Base-by-base conservation (phyloP, 2,797 vertebrate species). In the Masticophis lateralis region DNA sequence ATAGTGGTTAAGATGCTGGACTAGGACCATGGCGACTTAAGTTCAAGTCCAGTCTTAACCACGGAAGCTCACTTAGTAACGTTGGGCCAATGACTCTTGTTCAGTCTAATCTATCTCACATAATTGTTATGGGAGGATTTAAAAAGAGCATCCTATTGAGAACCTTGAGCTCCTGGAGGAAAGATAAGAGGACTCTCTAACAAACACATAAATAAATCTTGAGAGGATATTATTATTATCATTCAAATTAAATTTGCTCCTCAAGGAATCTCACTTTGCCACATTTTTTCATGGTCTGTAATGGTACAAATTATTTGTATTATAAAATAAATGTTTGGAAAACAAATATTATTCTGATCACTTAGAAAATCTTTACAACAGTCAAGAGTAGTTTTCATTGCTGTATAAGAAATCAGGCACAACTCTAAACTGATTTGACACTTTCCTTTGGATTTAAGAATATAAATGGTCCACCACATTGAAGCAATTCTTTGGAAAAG, bases 371-470 rank as follows among this genome's bases (percentile, higher is more conserved):
- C 27, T 66, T 4, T n/a, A n/a, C 60, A 25, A 61, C 0, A 66
- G 27, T 11, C 61, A 63, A 63, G 25, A 63, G 27, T 63, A 63
- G 61, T 28, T 63, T 63, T 28, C 28, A 66, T 66, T n/a, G 11
- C 4, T 66, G 27, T 66, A n/a, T n/a, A 28, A 66, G 27, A 66
- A 66, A 66, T 66, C 28, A 66, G 27, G 12, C 28, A 66, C 27
- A 28, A n/a, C 28, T 28, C 28, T n/a, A 66, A 66, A 66, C 12
- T n/a, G 59, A 90, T 92, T 93, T 96, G 97, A 94, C 95, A 74
- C 91, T 95, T 97, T 97, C 95, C 97, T 96, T 96, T 96, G 89
- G 96, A 94, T 96, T 97, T 95, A 96, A 97, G 90, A 16, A 55
- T 59, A 91, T 94, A 94, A 89, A 95, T 63, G 55, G 97, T 88